These are phyloP conservation scores for Apotomis turbidana DNA, from an alignment of 2,888 invertebrate species.

Conservation along the genomic window DNA sequence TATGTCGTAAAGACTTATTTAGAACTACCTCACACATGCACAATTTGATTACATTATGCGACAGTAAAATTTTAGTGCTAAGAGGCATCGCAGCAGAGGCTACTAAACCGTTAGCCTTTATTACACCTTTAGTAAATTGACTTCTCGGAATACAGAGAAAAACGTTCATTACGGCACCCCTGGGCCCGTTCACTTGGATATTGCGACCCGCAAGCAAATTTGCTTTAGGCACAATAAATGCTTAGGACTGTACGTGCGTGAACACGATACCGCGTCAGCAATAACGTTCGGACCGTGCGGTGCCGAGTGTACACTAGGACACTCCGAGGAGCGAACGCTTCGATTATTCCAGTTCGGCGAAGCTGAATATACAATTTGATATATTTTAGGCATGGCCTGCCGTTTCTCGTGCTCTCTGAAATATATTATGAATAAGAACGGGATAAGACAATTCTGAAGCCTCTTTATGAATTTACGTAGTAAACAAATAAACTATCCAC, in stretches of 20 bases:
- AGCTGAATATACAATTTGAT: constrained; percentile 25
- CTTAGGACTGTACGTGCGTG: constrained; percentile 70
- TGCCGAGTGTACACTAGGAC: constrained; percentile 3
- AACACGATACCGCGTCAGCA: constrained; percentile 54
- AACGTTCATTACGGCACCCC: constrained; percentile 80
- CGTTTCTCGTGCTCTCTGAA: background rate
- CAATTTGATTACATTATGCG: constrained; percentile 60
- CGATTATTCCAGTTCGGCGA: constrained; percentile 19
- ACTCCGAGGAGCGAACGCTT: constrained; percentile 20
- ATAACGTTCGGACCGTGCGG: constrained; percentile 56
- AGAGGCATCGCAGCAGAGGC: constrained; percentile 51
- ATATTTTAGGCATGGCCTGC: constrained; percentile 22
- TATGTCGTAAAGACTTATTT: constrained; percentile 49
- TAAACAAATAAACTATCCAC: too few relatives aligned
- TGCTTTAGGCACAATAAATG: constrained; percentile 79
- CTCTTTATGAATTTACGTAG: background rate
- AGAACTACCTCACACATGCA: constrained; percentile 51
- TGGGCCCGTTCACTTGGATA: constrained; percentile 74
- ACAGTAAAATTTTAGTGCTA: constrained; percentile 62
- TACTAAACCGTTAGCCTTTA: constrained; percentile 67
- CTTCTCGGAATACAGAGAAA: constrained; percentile 69
- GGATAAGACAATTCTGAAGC: background rate
- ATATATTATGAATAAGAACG: background rate
- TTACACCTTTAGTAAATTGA: constrained; percentile 74
- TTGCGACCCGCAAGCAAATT: constrained; percentile 81